Base-by-base conservation (phyloP, 2,888 invertebrate species). In the Diplolepis rosae region DNA sequence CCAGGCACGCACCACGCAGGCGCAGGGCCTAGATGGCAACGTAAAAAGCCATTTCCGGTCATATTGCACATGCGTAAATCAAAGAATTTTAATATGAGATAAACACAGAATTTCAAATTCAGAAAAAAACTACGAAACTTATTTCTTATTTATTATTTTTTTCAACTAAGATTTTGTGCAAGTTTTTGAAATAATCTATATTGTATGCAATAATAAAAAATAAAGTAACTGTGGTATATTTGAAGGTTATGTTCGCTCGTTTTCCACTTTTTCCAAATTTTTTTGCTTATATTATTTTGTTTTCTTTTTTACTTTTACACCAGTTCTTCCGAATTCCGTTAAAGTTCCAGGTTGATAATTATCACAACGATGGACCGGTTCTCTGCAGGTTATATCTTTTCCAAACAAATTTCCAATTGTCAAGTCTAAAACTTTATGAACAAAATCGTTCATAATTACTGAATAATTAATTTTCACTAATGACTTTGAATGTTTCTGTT, bases 311-410 rank as follows among this genome's bases (percentile, higher is more conserved):
- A 87, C 87, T 76, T 80, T 85, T 35, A 85, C 67, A 61, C 73
- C 74, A 1, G 85, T 86, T 75, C 85, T 80, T 52, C 86, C 86
- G 69, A 88, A 79, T 80, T 87, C 88, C 39, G 83, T 77, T 54
- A 87, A 76, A 61, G 78, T 79, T 48, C 88, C 87, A 4, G 88
- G 88, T 72, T 88, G 88, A 79, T 86, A 87, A 52, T 78, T 80
- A 73, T 88, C 88, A 35, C 87, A 88, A 68, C 78, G 82, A 76
- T 84, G 77, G 28, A 87, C 79, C 0, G 85, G 85, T 71, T 87
- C 87, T 74, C 81, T 80, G 68, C 85, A 87, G 71, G 88, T 88
- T 70, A 87, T 77, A 35, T 87, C 87, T 71, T 81, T 85, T 11
- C 87, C 87, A 68, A 87, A 86, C 66, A 87, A 15, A 56, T 73